These are phyloP conservation scores for Melanogrammus aeglefinus DNA, from an alignment of 2,797 vertebrate species.

Conservation along the genomic window DNA sequence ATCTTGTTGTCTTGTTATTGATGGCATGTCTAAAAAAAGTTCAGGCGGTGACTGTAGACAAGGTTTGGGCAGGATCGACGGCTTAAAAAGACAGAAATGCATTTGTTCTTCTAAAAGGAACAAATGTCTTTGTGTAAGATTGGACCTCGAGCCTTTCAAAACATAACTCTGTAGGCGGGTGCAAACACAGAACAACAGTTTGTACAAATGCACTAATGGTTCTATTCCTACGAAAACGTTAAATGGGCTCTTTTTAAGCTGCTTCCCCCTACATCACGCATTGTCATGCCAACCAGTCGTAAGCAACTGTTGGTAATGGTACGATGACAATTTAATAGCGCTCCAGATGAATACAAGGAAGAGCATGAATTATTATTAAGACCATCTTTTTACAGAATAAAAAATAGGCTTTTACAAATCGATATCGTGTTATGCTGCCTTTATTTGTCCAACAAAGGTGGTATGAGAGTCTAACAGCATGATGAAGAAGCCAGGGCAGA, in stretches of 20 bases:
- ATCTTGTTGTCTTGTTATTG: too few species aligned
- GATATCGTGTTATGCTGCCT: neutral
- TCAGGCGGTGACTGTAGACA: too few species aligned
- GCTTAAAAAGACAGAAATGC: too few species aligned
- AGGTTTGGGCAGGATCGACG: too few species aligned
- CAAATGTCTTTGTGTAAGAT: too few species aligned
- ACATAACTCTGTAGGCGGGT: too few species aligned
- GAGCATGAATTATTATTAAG: neutral
- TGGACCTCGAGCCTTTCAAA: too few species aligned
- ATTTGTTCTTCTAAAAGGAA: too few species aligned
- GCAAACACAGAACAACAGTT: too few species aligned
- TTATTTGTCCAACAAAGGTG: neutral
- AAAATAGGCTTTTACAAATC: neutral
- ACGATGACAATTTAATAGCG: neutral
- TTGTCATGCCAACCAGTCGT: neutral
- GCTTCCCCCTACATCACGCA: neutral
- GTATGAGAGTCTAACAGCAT: neutral
- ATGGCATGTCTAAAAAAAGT: too few species aligned
- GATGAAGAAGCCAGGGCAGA: neutral
- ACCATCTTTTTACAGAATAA: neutral
- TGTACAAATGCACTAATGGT: too few species aligned
- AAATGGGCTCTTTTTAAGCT: neutral
- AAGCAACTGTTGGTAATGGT: neutral
- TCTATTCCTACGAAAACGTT: too few species aligned
- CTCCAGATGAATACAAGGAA: neutral